Base-by-base conservation (phyloP, 2,888 invertebrate genomes). In the Lysandra bellargus region DNA sequence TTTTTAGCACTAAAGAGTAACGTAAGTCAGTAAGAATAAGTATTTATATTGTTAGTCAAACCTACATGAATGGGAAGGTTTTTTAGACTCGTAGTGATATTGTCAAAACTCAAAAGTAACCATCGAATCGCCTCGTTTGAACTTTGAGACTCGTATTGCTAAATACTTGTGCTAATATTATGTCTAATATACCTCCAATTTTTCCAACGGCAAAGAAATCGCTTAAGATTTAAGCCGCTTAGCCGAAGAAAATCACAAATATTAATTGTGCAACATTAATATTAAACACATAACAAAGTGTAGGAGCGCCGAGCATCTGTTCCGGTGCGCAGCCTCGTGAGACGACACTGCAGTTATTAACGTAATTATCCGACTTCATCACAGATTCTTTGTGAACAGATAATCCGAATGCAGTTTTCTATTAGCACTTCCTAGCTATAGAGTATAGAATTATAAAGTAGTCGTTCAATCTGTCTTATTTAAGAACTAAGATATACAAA, bases 201-300 rank as follows among this genome's bases (percentile, higher is more conserved):
- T 44, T 44, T 44, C 44, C 9, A 9, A 7, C 9, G 44, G 9
- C 57, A 17, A 57, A 57, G 17, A 57, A 57, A 12, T 1, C 12
- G 49, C 9, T 49, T 49, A 49, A 49, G 2, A 49, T 2, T 49
- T 12, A 49, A 49, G 49, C 49, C 49, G 12, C 9, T 30, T 30
- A 9, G 30, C 64, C 12, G 33, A 37, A 69, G 33, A 9, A 69
- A 69, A 69, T 69, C 69, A 69, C 33, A 69, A 4, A 69, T 33
- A 69, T 33, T 69, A 69, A 69, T 69, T 69, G 69, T 37, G 37
- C 17, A 33, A 33, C 69, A 69, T 69, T 14, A 69, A 69, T 69
- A 69, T 69, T 69, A 69, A 69, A 69, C 33, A 69, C 69, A 69
- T 69, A 69, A 69, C 69, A 69, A 69, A 14, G 69, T 37, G 69